Evolutionary conservation across 2,797 vertebrate species (phyloP).

Genomic region (Salmo trutta): DNA sequence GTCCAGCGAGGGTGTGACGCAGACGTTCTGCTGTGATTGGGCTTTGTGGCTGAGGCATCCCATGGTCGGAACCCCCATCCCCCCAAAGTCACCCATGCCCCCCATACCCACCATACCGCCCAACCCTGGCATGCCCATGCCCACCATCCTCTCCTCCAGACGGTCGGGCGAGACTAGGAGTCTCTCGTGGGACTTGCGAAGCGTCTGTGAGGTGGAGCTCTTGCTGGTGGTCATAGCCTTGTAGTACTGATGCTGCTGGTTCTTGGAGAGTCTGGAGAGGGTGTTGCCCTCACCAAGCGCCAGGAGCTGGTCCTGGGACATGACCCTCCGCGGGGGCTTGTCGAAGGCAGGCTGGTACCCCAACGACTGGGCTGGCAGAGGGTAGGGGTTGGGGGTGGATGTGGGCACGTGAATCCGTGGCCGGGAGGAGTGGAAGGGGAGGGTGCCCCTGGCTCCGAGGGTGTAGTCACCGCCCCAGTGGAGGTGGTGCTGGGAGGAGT

Average conservation of each 20-base stretch:
- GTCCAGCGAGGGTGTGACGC: conserved; percentile 79
- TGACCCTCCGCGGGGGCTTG: conserved; percentile 84
- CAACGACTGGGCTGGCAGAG: conserved; percentile 62
- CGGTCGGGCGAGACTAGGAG: conserved; percentile 77
- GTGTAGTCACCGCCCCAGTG: conserved; percentile 75
- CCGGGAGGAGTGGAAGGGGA: conserved; percentile 80
- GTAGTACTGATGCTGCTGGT: conserved; percentile 82
- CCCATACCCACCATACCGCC: conserved; percentile 60
- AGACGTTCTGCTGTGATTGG: conserved; percentile 85
- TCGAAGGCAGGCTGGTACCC: conserved; percentile 72
- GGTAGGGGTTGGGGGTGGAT: conserved; percentile 80
- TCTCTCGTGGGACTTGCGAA: conserved; percentile 80
- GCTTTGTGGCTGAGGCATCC: conserved; percentile 81
- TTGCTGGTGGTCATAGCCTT: conserved; percentile 76
- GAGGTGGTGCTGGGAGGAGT: conserved; percentile 78
- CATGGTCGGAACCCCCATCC: conserved; percentile 70
- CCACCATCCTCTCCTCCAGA: conserved; percentile 71
- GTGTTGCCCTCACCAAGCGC: conserved; percentile 77
- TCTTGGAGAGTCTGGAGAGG: conserved; percentile 75
- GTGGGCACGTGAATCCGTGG: conserved; percentile 68
- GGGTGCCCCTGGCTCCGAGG: conserved; percentile 77
- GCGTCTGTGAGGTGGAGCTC: conserved; percentile 64
- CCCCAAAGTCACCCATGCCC: conserved; percentile 46
- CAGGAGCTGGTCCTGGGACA: conserved; percentile 89
- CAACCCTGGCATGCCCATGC: conserved; percentile 48